Evolutionary conservation across 2,888 invertebrate species (phyloP), one percentile per base, ranked within the genome.

Genomic region (Scotopteryx bipunctaria): DNA sequence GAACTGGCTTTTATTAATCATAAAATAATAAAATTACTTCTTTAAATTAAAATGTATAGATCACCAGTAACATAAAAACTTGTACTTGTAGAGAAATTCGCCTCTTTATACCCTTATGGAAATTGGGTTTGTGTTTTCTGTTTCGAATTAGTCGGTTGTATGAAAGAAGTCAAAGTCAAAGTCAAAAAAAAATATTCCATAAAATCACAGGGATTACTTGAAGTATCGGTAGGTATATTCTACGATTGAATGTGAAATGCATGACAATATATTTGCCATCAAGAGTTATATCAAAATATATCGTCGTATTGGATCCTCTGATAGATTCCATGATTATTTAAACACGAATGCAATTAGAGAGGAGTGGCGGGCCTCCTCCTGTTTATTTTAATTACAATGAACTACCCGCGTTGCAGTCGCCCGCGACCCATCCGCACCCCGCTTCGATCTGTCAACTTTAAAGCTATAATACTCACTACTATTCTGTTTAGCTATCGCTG

Each of bases 301-400:
- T 50, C 55, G 57, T 45, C 52, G 45, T 55, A 47, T 53, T 45
- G 70, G 66, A 76, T 77, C 69, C 71, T 71, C 69, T 71, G 77
- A 80, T 72, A 78, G 79, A 77, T 74, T 67, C 76, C 74, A 80
- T 85, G 83, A 88, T 87, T 85, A 89, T 86, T 87, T 83, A 79
- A 84, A 85, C 83, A 78, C 78, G 80, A 82, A 83, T 81, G 83
- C 86, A 88, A 89, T 88, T 86, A 88, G 83, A 83, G 83, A 85
- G 83, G 83, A 86, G 85, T 86, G 83, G 80, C 76, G 75, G 75
- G 79, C 80, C 81, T 81, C 76, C 81, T 84, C 77, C 81, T 88
- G 86, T 88, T 88, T 88, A 88, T 87, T 88, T 89, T 89, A 88
- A 89, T 89, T 89, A 88, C 87, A 79, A 76, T 77, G 82, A 81